Percentiles rank a stretch among this genome's conserved stretches.
Conservation (phyloP, 1,140 invertebrate species). For the Heterodera carotae region DNA sequence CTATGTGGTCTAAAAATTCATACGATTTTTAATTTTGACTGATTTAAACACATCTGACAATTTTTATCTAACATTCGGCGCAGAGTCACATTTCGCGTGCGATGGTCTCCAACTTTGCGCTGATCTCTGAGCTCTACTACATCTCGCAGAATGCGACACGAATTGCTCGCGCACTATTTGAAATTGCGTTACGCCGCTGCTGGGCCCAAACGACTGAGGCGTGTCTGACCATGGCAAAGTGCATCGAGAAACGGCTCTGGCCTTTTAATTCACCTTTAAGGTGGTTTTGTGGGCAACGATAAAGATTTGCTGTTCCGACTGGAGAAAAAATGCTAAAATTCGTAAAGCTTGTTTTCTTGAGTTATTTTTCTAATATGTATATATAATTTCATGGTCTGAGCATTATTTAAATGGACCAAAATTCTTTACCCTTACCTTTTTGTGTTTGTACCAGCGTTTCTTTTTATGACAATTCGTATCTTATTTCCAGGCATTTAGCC, state of each 20-base stretch:
- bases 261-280: constrained; percentile 79
- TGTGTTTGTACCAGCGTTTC: no score
- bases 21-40: neutral
- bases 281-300: no score
- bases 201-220: constrained; percentile 83
- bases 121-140: constrained; percentile 53
- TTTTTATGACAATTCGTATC: no score
- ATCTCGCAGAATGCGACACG: constrained; percentile 79
- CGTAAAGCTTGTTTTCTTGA: neutral
- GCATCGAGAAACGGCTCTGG: constrained; percentile 82
- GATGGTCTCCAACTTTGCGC: constrained; percentile 53
- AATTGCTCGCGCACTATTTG: constrained; percentile 87
- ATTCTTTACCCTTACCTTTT: no score
- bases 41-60: no score
- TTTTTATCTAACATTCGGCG: no score
- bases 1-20: neutral
- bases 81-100: constrained; percentile 58
- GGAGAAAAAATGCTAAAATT: no score
- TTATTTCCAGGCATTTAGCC: constrained; percentile 48
- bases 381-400: no score
- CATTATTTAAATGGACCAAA: no score
- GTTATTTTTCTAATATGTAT: no score
- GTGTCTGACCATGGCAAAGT: constrained; percentile 78
- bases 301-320: no score
- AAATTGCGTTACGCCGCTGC: constrained; percentile 84